Conservation (phyloP, 2,888 invertebrate species). For the Doris montereyensis region DNA sequence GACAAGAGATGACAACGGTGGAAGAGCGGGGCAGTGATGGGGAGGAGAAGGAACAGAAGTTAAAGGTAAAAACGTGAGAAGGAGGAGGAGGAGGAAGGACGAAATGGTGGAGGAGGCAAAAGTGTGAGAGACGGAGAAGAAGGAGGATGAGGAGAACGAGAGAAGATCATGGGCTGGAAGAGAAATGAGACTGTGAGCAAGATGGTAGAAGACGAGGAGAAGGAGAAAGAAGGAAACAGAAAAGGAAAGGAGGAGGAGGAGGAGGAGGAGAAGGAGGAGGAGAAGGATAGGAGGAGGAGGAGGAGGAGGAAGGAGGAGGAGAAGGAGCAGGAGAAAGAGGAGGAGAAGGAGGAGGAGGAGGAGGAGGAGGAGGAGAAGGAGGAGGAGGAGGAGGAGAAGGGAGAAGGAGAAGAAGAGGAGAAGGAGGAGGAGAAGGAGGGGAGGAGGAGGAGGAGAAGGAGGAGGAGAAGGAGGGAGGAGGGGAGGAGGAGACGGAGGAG, state of each 20-base stretch:
- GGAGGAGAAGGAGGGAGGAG: background rate
- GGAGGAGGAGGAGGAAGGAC: background rate
- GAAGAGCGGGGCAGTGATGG: background rate
- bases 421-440: background rate
- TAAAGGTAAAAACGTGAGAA: background rate
- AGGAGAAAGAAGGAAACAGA: background rate
- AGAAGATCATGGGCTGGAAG: background rate
- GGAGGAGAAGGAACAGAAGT: background rate
- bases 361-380: background rate
- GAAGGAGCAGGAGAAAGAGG: background rate
- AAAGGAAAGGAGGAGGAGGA: background rate
- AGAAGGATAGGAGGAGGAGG: background rate
- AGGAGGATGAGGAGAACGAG: background rate
- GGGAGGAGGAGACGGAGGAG: slow-evolving; percentile 20
- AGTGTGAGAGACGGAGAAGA: background rate
- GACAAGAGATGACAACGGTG: background rate
- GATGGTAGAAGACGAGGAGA: background rate
- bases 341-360: background rate
- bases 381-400: background rate
- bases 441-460: background rate
- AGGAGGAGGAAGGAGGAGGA: background rate
- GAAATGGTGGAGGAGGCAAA: background rate
- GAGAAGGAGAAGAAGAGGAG: background rate
- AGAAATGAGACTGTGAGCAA: background rate
- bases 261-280: background rate